Percentiles rank a stretch among this genome's conserved stretches.
These are phyloP conservation scores for Pelochelys cantorii DNA, from an alignment of 2,797 vertebrate genomes.

Conservation along the genomic window DNA sequence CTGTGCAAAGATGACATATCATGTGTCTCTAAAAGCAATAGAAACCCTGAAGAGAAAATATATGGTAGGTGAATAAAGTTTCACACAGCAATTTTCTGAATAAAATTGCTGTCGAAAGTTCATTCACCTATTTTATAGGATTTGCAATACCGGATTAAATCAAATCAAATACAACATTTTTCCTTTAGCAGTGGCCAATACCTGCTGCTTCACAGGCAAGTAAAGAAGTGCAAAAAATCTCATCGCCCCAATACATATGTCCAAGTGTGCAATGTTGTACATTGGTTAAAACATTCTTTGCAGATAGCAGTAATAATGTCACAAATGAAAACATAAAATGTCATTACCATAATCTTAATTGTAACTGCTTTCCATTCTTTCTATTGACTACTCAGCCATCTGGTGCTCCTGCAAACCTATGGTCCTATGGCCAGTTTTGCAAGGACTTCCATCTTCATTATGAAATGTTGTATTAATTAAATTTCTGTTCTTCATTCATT, in stretches of 20 bases:
- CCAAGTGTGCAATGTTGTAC: not conserved
- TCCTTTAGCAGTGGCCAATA: conserved; percentile 39
- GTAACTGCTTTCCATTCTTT: conserved; percentile 50
- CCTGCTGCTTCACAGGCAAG: not conserved
- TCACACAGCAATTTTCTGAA: conserved; percentile 45
- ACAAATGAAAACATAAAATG: conserved; percentile 27
- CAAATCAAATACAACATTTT: not conserved
- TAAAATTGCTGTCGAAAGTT: conserved; percentile 52
- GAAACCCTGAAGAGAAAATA: conserved; percentile 22
- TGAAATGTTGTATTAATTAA: conserved; percentile 62
- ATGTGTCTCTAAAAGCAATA: conserved; percentile 21
- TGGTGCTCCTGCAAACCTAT: conserved; percentile 1
- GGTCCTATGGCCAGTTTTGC: conserved; percentile 42
- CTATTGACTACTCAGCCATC: conserved; percentile 57
- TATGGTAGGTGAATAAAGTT: conserved; percentile 41
- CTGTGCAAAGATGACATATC: not conserved
- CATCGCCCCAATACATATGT: not conserved
- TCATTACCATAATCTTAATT: conserved; percentile 65
- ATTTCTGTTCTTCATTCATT: conserved; percentile 13
- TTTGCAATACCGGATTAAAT: conserved; percentile 33
- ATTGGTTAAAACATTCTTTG: conserved; percentile 7
- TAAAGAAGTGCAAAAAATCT: conserved; percentile 3
- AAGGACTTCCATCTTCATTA: conserved; percentile 35
- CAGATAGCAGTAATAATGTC: conserved; percentile 31
- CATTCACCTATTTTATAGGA: conserved; percentile 40